phyloP scores from a whole-genome alignment of 2,797 vertebrate species.

The Melanogrammus aeglefinus region DNA sequence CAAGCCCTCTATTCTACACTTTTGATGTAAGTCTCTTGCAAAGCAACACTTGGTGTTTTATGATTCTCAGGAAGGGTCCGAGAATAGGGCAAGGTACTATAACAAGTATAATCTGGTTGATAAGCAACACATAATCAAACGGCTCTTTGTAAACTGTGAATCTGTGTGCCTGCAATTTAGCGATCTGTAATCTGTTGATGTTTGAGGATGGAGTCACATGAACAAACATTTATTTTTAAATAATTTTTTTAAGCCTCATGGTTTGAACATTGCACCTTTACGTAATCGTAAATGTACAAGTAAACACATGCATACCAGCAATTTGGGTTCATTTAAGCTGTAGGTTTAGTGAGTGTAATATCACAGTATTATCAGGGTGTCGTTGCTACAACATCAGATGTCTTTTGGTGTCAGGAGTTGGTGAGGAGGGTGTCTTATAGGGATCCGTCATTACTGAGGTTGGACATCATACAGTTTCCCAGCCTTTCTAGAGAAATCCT shows the following conservation, averaged over 20 bases:
- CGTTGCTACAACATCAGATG: neutral
- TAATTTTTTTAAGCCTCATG: neutral
- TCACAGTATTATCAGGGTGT: neutral
- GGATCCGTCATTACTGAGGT: neutral
- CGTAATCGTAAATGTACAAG: neutral
- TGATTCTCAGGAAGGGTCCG: neutral
- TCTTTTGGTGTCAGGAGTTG: neutral
- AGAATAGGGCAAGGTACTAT: neutral
- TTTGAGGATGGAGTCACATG: neutral
- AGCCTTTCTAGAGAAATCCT: conserved; percentile 33
- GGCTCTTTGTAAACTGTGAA: conserved; percentile 4
- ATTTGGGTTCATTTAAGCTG: neutral
- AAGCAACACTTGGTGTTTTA: neutral
- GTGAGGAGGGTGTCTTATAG: neutral
- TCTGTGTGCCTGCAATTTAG: neutral
- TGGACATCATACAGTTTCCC: conserved; percentile 18
- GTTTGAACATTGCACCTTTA: neutral
- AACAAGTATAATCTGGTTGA: neutral
- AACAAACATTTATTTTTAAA: neutral
- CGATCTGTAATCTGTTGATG: neutral
- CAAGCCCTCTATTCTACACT: neutral
- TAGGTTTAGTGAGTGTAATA: neutral
- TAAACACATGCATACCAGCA: neutral
- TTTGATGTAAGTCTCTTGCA: neutral
- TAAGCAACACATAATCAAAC: neutral